Conservation (phyloP, 2,797 vertebrate genomes). For the Tangara arthus region DNA sequence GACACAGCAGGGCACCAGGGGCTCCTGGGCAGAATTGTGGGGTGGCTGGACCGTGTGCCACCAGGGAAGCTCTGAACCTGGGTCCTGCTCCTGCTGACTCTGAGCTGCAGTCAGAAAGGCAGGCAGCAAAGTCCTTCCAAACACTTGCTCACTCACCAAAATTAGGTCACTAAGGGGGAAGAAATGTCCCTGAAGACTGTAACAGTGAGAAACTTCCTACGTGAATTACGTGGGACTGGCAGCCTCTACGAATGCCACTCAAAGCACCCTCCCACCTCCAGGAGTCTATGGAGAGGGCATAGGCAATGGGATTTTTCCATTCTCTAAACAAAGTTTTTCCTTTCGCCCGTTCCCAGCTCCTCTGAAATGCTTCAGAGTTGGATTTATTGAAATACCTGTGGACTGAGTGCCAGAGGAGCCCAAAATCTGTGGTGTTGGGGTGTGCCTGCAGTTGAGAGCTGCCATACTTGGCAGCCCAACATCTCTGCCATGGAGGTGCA, state of each 20-base stretch:
- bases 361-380: background rate
- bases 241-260: background rate
- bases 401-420: background rate
- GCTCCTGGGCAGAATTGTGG: fast-evolving
- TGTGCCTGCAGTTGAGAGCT: background rate
- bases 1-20: background rate
- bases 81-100: background rate
- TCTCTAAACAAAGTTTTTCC: background rate
- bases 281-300: background rate
- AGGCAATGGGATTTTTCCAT: constrained; percentile 35
- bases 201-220: constrained; percentile 49
- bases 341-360: background rate
- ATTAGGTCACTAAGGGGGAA: constrained; percentile 52
- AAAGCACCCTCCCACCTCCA: constrained; percentile 11
- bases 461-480: background rate
- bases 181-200: constrained; percentile 3
- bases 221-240: background rate
- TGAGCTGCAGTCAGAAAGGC: fast-evolving
- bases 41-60: background rate
- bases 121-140: constrained; percentile 19
- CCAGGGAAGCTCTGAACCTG: background rate
- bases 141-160: background rate
- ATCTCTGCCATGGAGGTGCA: background rate
- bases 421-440: background rate
- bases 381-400: background rate